Evolutionary conservation across 1,140 invertebrate genomes (phyloP).

Genomic region (Heliconius hermathena): DNA sequence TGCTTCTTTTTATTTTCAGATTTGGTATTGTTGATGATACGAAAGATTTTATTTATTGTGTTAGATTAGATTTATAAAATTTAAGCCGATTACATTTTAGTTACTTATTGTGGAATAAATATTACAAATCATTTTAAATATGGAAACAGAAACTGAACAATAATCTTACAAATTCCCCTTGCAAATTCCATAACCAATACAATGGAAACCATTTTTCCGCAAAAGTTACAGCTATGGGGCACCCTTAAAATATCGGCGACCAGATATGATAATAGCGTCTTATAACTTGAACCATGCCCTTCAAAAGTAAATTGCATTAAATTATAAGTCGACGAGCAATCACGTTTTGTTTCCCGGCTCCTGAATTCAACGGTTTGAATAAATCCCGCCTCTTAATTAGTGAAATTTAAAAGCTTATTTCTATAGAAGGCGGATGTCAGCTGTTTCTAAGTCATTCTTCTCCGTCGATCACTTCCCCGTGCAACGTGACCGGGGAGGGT

Average conservation of each 20-base stretch:
- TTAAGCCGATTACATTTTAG: too few relatives aligned
- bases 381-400: constrained; percentile 76
- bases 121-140: background rate
- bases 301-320: constrained; percentile 77
- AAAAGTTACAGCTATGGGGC: background rate
- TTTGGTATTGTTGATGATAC: background rate
- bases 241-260: background rate
- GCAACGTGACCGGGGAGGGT: constrained; percentile 27
- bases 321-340: constrained; percentile 79
- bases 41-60: background rate
- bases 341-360: constrained; percentile 76
- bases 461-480: constrained; percentile 34
- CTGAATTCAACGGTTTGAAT: constrained; percentile 76
- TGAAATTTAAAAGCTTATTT: constrained; percentile 71
- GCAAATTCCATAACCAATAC: background rate
- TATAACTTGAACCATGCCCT: constrained; percentile 37
- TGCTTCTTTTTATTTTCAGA: background rate
- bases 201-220: background rate
- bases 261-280: constrained; percentile 14
- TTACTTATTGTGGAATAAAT: too few relatives aligned
- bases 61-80: background rate
- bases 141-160: background rate
- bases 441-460: constrained; percentile 48
- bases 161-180: background rate
- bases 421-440: constrained; percentile 63